Evolutionary conservation across 2,113 vertebrate genomes (phyloP).

Genomic region (Urocitellus parryii): DNA sequence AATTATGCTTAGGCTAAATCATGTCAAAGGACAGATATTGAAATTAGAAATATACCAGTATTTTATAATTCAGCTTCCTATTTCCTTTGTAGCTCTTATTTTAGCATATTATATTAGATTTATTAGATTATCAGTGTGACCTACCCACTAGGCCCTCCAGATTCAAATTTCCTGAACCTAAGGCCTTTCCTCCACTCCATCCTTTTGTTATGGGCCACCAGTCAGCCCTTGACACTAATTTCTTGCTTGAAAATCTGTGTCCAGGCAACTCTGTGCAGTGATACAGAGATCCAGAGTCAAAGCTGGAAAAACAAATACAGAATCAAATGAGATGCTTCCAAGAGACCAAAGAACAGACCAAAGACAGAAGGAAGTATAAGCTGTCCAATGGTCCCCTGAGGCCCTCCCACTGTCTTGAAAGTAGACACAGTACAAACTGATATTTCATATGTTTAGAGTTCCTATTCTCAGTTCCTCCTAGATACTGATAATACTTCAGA

Average conservation of each 20-base stretch:
- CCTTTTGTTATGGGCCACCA: background rate
- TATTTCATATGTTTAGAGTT: background rate
- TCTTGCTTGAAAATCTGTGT: background rate
- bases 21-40: background rate
- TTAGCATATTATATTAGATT: background rate
- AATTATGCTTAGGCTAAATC: background rate
- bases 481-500: background rate
- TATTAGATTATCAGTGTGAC: background rate
- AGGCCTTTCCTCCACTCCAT: background rate
- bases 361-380: background rate
- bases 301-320: background rate
- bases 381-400: background rate
- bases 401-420: background rate
- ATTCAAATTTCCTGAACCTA: background rate
- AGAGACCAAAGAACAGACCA: background rate
- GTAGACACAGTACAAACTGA: background rate
- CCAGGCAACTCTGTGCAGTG: background rate
- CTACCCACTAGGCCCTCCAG: background rate
- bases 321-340: background rate
- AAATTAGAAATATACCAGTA: background rate
- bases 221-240: background rate
- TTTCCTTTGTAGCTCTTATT: background rate
- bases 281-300: constrained; percentile 49
- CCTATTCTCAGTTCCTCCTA: background rate
- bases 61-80: background rate